Evolutionary conservation across 2,113 vertebrate species (phyloP), one percentile per base, ranked within the genome.

Genomic region (Pelobates fuscus): DNA sequence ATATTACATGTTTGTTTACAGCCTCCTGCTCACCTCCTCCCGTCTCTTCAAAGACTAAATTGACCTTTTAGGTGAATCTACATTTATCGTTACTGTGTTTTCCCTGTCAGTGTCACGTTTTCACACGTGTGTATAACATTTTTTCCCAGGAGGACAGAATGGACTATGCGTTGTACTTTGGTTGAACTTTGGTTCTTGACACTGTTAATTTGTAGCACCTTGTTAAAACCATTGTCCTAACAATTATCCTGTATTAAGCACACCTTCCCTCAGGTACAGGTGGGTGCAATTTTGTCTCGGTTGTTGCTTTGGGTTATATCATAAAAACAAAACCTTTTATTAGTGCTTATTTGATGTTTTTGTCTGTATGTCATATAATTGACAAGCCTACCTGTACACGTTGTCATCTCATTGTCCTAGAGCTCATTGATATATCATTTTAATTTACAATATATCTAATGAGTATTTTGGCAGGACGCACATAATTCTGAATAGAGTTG

Each of bases 151-250:
- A 32, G 10, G 14, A 4, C 27, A 11, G 60, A 63, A 41, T 63
- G 30, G 14, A 18, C 5, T 32, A 3, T 25, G 18, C 21, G 7
- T 2, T 66, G 62, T 49, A 67, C 71, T 74, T 52, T 67, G 66
- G 66, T 75, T 75, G 71, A 75, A 75, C 71, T 75, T 67, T 75
- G 32, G 23, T 66, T 67, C 25, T 30, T 75, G 30, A 67, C 71
- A 67, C 32, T 59, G 17, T 67, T 71, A 59, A 46, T 60, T 66
- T 58, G 63, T 59, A 59, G 14, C n/a, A 44, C 49, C 71, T 46
- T 11, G 30, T 75, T 67, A 75, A 59, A 21, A 27, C 10, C 43
- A 74, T 66, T 74, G 61, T 57, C 61, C 21, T 74, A 66, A 74
- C 65, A 29, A 67, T 62, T 59, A 44, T 46, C 26, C 71, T 75